These are phyloP conservation scores for Leptopterna dolabrata DNA, from an alignment of 2,888 invertebrate species.

Conservation along the genomic window DNA sequence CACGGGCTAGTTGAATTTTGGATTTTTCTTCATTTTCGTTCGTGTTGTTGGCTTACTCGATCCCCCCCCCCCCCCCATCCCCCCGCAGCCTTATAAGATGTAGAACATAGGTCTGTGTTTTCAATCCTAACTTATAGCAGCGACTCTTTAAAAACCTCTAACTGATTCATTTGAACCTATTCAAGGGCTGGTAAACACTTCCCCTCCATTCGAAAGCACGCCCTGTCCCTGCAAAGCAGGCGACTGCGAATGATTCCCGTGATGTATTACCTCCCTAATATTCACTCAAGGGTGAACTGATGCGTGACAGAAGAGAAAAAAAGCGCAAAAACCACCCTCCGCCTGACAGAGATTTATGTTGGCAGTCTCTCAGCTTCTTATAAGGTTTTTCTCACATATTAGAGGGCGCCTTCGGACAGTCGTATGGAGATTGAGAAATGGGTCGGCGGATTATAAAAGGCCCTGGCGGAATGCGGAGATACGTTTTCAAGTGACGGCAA, in stretches of 20 bases:
- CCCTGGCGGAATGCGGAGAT: neutral
- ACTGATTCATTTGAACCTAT: too few relatives aligned
- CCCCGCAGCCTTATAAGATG: too few relatives aligned
- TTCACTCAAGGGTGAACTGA: neutral
- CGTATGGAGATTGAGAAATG: conserved; percentile 11
- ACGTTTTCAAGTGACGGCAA: neutral
- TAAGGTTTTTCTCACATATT: neutral
- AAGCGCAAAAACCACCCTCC: neutral
- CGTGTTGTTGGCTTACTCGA: too few relatives aligned
- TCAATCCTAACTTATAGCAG: too few relatives aligned
- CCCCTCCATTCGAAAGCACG: too few relatives aligned
- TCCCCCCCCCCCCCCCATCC: too few relatives aligned
- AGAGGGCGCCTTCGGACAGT: neutral
- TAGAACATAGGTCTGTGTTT: too few relatives aligned
- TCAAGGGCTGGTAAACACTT: too few relatives aligned
- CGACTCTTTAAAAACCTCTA: too few relatives aligned
- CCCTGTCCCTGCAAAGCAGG: neutral
- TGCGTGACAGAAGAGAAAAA: neutral
- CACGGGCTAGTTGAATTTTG: too few relatives aligned
- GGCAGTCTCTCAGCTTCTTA: conserved; percentile 2
- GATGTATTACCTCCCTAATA: neutral
- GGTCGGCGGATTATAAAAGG: neutral
- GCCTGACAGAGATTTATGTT: neutral
- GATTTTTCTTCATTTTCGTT: too few relatives aligned
- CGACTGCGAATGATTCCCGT: neutral